Conservation (phyloP, 2,113 vertebrate genomes). For the Perca flavescens region DNA sequence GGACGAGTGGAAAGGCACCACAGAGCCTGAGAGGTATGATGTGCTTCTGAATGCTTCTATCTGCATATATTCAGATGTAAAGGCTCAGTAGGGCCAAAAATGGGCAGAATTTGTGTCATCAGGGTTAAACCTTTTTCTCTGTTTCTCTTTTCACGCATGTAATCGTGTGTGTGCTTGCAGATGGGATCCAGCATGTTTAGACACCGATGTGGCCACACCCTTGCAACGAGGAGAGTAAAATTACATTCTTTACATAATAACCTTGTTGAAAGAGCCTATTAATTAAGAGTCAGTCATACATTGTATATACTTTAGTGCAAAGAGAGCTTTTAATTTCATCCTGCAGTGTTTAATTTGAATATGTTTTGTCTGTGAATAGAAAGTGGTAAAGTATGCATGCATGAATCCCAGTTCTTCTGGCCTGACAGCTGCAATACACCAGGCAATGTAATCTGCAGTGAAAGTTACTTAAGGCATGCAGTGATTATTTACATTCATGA, state of each 20-base stretch:
- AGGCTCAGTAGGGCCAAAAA: neutral
- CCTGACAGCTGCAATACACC: neutral
- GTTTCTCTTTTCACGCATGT: neutral
- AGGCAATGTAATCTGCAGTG: constrained; percentile 13
- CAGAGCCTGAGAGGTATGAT: constrained; percentile 24
- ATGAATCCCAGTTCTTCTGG: neutral
- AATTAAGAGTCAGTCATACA: constrained; percentile 16
- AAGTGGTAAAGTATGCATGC: constrained; percentile 4
- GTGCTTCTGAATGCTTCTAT: neutral
- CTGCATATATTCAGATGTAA: constrained; percentile 3
- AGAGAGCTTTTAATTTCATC: constrained; percentile 36
- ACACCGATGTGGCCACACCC: constrained; percentile 62
- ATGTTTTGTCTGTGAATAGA: constrained; percentile 34
- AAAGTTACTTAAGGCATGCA: constrained; percentile 12
- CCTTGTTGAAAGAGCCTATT: constrained; percentile 21
- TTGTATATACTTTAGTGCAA: constrained; percentile 36
- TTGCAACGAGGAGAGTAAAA: constrained; percentile 11
- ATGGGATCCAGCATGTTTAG: constrained; percentile 62
- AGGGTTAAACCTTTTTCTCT: constrained; percentile 4
- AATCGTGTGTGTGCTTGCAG: constrained; percentile 48
- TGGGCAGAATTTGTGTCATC: neutral
- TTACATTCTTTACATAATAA: neutral
- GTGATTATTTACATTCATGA: neutral
- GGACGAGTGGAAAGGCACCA: neutral
- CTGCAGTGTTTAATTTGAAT: constrained; percentile 37